These are phyloP conservation scores for Ficedula albicollis DNA, from an alignment of 2,797 vertebrate species.

Conservation along the genomic window DNA sequence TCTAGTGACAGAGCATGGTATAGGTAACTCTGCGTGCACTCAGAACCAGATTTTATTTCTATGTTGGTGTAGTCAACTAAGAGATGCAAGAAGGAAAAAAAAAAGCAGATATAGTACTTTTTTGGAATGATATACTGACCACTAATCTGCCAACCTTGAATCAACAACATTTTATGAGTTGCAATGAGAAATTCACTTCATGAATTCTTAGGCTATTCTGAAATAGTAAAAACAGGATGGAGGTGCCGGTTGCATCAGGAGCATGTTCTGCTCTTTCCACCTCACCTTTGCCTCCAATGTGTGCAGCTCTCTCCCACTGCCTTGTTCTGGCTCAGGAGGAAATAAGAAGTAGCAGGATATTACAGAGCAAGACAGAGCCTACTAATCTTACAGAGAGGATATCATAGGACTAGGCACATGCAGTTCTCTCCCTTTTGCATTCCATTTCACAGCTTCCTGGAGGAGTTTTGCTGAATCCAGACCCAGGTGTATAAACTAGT, in stretches of 20 bases:
- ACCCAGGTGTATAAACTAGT: accelerated
- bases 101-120: not conserved
- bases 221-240: not conserved
- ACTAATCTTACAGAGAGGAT: not conserved
- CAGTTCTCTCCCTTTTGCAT: not conserved
- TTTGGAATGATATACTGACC: not conserved
- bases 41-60: not conserved
- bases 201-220: not conserved
- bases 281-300: not conserved
- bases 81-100: not conserved
- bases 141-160: not conserved
- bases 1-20: not conserved
- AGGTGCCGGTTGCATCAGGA: not conserved
- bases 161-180: not conserved
- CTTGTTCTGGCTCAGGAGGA: not conserved
- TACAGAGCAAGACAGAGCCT: not conserved
- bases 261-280: not conserved
- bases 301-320: not conserved
- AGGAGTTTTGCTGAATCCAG: not conserved
- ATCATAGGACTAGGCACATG: not conserved
- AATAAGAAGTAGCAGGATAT: not conserved
- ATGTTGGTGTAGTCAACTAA: not conserved
- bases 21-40: not conserved
- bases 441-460: not conserved
- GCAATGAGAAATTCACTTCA: not conserved